Percentiles rank a stretch among this genome's conserved stretches.
Conservation (phyloP, 2,888 invertebrate species). For the Sphaerophoria rueppellii region DNA sequence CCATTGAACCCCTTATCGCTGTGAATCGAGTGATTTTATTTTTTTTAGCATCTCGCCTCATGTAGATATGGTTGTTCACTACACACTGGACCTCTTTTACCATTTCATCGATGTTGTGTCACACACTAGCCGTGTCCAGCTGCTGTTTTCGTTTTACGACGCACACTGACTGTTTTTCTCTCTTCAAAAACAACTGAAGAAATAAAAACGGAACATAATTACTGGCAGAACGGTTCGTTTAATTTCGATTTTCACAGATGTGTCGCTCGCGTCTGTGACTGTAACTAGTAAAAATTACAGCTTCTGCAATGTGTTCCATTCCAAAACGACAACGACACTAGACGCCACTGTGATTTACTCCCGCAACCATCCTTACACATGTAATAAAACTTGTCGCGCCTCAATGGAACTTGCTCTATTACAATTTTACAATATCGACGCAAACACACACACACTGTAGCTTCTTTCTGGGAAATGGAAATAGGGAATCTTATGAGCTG, state of each 20-base stretch:
- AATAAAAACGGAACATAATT: slow-evolving; percentile 67
- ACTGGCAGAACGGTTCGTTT: slow-evolving; percentile 72
- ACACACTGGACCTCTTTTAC: slow-evolving; percentile 40
- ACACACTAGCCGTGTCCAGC: background rate
- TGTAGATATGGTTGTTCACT: slow-evolving; percentile 63
- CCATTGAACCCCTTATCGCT: too few relatives aligned
- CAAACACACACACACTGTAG: background rate
- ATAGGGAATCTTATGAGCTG: slow-evolving; percentile 58
- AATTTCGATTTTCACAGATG: slow-evolving; percentile 72
- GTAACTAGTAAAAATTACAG: too few relatives aligned
- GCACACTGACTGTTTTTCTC: slow-evolving; percentile 2
- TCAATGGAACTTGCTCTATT: slow-evolving; percentile 41
- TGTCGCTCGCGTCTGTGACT: slow-evolving; percentile 37
- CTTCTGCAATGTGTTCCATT: too few relatives aligned
- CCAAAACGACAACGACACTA: too few relatives aligned
- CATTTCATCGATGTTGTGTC: too few relatives aligned
- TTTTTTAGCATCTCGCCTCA: background rate
- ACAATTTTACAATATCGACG: slow-evolving; percentile 2
- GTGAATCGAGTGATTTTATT: background rate
- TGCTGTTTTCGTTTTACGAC: slow-evolving; percentile 2
- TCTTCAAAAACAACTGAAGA: slow-evolving; percentile 25
- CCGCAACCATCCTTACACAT: slow-evolving; percentile 64
- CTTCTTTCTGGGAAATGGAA: background rate
- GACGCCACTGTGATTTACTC: slow-evolving; percentile 65
- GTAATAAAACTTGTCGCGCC: slow-evolving; percentile 68